phyloP scores from a whole-genome alignment of 2,113 vertebrate genomes.

The Orthonyx spaldingii region DNA sequence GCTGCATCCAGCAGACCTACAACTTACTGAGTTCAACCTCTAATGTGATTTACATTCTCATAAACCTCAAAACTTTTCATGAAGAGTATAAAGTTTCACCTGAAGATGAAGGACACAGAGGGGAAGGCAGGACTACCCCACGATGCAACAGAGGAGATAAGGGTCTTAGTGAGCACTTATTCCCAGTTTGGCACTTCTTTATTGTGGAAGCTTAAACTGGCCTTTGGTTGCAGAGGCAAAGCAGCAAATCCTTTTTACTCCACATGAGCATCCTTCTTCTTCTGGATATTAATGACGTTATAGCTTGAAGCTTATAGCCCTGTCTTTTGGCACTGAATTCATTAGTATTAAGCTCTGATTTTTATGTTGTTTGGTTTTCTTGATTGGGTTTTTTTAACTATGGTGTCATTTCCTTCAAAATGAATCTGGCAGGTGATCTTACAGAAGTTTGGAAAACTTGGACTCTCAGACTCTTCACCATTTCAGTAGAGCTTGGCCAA shows the following conservation, averaged over 20 bases:
- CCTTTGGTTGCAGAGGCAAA: background rate
- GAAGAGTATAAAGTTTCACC: background rate
- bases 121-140: background rate
- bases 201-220: background rate
- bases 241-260: background rate
- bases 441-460: background rate
- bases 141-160: background rate
- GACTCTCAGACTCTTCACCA: background rate
- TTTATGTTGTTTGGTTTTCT: background rate
- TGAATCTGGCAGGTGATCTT: background rate
- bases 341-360: background rate
- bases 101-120: background rate
- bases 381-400: background rate
- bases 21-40: background rate
- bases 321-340: background rate
- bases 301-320: background rate
- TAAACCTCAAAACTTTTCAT: background rate
- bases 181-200: fast-evolving
- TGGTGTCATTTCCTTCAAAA: background rate
- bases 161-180: background rate
- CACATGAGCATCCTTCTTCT: background rate
- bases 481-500: background rate
- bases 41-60: background rate
- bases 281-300: background rate
- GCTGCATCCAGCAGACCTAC: background rate